phyloP scores from a whole-genome alignment of 2,797 vertebrate species.

The Ctenochaetus hawaiiensis region DNA sequence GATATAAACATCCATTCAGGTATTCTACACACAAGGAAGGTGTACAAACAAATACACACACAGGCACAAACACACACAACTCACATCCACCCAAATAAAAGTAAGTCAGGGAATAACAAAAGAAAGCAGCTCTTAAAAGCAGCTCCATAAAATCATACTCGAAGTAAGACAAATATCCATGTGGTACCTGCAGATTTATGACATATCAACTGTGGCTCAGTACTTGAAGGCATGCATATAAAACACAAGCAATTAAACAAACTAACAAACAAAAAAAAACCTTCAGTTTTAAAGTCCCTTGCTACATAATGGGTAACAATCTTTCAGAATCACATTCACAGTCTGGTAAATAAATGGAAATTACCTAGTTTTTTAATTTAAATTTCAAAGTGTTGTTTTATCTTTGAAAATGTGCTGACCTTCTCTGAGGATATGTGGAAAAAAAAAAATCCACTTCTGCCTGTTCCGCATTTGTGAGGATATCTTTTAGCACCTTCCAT shows the following conservation, averaged over 20 bases:
- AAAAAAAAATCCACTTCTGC: neutral
- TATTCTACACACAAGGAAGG: constrained; percentile 49
- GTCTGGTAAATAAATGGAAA: neutral
- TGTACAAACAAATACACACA: constrained; percentile 40
- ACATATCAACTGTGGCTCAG: neutral
- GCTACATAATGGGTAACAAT: too few species aligned
- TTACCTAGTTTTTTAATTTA: neutral
- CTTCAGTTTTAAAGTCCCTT: too few species aligned
- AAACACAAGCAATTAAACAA: neutral
- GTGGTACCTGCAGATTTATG: neutral
- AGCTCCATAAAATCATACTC: constrained; percentile 7
- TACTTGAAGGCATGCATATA: neutral
- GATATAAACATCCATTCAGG: constrained; percentile 57
- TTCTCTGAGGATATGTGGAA: neutral
- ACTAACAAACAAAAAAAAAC: too few species aligned
- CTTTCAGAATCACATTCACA: neutral
- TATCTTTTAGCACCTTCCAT: neutral
- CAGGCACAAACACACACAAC: constrained; percentile 11
- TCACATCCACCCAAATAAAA: constrained; percentile 7
- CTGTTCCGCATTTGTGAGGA: neutral
- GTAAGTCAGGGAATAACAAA: constrained; percentile 10
- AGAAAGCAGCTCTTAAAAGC: constrained; percentile 12
- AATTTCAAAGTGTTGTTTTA: neutral
- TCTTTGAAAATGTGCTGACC: constrained; percentile 8
- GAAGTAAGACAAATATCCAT: neutral